Conservation (phyloP, 1,140 invertebrate species). For the Lineus longissimus region DNA sequence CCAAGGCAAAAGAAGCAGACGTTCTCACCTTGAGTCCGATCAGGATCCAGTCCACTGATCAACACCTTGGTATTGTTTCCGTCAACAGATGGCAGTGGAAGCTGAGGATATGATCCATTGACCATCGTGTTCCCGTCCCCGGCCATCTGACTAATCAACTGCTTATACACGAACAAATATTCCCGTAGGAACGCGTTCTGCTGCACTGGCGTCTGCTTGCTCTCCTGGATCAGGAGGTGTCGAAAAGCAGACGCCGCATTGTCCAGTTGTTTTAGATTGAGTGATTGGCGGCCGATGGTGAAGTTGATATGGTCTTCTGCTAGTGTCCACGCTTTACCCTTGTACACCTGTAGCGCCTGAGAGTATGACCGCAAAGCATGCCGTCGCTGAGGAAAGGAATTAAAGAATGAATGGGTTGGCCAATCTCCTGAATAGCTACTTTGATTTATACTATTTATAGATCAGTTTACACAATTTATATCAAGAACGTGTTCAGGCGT, state of each 20-base stretch:
- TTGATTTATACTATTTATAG: too few species aligned
- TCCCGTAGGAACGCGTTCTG: constrained; percentile 83
- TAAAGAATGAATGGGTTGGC: not conserved
- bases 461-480: too few species aligned
- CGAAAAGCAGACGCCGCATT: constrained; percentile 76
- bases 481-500: too few species aligned
- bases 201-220: constrained; percentile 63
- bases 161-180: constrained; percentile 76
- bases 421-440: not conserved
- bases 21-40: too few species aligned
- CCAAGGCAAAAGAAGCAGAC: too few species aligned
- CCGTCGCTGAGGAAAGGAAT: constrained; percentile 60
- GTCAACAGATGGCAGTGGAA: constrained; percentile 68
- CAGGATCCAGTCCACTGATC: too few species aligned
- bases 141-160: constrained; percentile 39
- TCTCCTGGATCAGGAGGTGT: constrained; percentile 70
- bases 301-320: constrained; percentile 94
- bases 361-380: constrained; percentile 88
- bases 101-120: constrained; percentile 56
- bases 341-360: constrained; percentile 86
- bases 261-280: constrained; percentile 69
- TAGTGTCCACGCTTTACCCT: constrained; percentile 77
- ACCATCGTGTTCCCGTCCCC: constrained; percentile 54
- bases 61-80: constrained; percentile 66
- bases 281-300: constrained; percentile 83